Percentiles rank a stretch among this genome's conserved stretches.
These are phyloP conservation scores for Triplophysa dalaica DNA, from an alignment of 2,113 vertebrate genomes.

Conservation along the genomic window DNA sequence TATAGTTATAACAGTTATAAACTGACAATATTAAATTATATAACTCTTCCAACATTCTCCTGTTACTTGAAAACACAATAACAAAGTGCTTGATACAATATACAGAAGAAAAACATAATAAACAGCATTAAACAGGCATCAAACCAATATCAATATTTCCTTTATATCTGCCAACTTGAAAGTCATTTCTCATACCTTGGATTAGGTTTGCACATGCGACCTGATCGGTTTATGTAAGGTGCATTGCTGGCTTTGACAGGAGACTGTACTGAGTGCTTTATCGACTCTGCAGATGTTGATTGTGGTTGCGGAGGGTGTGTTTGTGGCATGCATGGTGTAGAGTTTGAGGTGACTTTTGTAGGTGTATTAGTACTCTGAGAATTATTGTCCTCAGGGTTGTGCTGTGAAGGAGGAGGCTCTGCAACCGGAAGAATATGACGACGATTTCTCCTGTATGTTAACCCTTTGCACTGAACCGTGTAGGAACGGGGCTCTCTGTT, in stretches of 20 bases:
- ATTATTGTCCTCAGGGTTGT: background rate
- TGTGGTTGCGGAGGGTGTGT: background rate
- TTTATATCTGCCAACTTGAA: background rate
- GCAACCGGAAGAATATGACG: constrained; percentile 29
- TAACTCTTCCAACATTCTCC: too few relatives aligned
- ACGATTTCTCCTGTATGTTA: constrained; percentile 13
- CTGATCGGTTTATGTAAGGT: background rate
- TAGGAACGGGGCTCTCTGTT: constrained; percentile 25
- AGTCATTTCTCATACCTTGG: background rate
- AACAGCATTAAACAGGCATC: too few relatives aligned
- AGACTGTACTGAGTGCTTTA: background rate
- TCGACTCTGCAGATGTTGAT: background rate
- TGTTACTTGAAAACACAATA: too few relatives aligned
- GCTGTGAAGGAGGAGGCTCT: background rate
- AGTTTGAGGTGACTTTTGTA: too few relatives aligned
- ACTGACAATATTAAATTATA: too few relatives aligned
- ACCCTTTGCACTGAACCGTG: constrained; percentile 12
- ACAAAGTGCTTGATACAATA: too few relatives aligned
- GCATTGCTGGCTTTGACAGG: background rate
- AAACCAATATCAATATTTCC: too few relatives aligned
- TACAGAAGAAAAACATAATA: too few relatives aligned
- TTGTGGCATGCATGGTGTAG: background rate
- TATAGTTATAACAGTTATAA: too few relatives aligned
- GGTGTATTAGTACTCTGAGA: background rate
- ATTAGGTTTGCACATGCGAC: background rate